Base-by-base conservation (phyloP, 2,797 vertebrate genomes). In the Poeciliopsis infans region DNA sequence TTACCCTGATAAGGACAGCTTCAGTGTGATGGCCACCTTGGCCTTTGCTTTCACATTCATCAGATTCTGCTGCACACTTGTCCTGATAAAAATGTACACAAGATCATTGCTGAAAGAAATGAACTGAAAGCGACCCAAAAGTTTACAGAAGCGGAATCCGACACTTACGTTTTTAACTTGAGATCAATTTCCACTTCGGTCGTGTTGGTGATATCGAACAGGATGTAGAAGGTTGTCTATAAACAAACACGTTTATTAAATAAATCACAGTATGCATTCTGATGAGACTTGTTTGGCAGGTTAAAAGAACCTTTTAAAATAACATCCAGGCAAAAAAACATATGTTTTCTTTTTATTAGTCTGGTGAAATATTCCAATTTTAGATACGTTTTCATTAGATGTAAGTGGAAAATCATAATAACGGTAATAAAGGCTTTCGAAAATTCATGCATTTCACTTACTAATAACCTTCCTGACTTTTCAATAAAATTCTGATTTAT, bases 1-100 rank as follows among this genome's bases (percentile, higher is more conserved):
- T 95, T 95, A 99, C 98, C 98, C 98, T 10, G 96, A 92, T 74
- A 99, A 79, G 20, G 97, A 96, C 88, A 99, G 94, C 92, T 97
- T 95, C 89, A 99, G 92, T 87, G 95, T 90, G 84, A 98, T 93
- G 90, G 95, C 92, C 89, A 99, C 97, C 89, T 95, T 96, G 76
- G 96, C 97, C 87, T 94, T 97, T 57, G 98, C 97, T 90, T 93
- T 96, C 80, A 97, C 87, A 78, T 90, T 81, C 68, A 74, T 72
- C 45, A 93, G 89, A 76, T 94, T 92, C 89, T 87, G 76, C 91
- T 99, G 98, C 68, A 94, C 90, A 86, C 98, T 99, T 83, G 98
- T 99, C 92, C 98, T 99, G 91, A 28, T 66, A 83, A 41, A 53
- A 88, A 45, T 74, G 83, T 4, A 81, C 33, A 82, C 55, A 85